phyloP scores from a whole-genome alignment of 2,888 invertebrate species.

The Nesidiocoris tenuis region DNA sequence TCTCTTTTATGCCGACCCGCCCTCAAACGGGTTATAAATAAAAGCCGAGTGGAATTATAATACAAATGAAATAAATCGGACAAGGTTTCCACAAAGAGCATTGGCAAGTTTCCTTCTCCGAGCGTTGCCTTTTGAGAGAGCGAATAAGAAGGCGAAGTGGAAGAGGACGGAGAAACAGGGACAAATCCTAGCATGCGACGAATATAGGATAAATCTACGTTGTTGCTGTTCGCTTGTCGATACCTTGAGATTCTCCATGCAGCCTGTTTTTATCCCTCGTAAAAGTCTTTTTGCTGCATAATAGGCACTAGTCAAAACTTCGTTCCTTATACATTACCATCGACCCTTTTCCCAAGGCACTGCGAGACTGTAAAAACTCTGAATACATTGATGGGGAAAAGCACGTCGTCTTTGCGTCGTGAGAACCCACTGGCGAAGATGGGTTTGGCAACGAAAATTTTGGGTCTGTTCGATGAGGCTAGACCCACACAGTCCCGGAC shows the following conservation, averaged over 20 bases:
- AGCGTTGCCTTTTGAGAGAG: constrained; percentile 5
- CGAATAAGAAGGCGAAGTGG: neutral
- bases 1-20: constrained; percentile 10
- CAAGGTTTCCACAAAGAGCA: constrained; percentile 5
- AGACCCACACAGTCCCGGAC: too few relatives aligned
- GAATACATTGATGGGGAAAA: neutral
- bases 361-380: neutral
- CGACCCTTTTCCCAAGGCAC: neutral
- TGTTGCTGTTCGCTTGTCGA: neutral
- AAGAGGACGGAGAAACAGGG: neutral
- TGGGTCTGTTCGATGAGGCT: too few relatives aligned
- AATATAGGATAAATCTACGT: neutral
- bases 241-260: neutral
- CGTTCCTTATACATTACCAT: neutral
- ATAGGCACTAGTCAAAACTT: neutral
- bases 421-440: too few relatives aligned
- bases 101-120: constrained; percentile 33
- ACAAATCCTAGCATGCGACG: neutral
- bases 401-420: too few relatives aligned
- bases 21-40: constrained; percentile 12
- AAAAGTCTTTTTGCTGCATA: neutral
- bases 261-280: neutral
- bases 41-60: constrained; percentile 25
- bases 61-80: constrained; percentile 39
- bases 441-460: too few relatives aligned